Evolutionary conservation across 2,888 invertebrate genomes (phyloP).

Genomic region (Helobdella robusta): DNA sequence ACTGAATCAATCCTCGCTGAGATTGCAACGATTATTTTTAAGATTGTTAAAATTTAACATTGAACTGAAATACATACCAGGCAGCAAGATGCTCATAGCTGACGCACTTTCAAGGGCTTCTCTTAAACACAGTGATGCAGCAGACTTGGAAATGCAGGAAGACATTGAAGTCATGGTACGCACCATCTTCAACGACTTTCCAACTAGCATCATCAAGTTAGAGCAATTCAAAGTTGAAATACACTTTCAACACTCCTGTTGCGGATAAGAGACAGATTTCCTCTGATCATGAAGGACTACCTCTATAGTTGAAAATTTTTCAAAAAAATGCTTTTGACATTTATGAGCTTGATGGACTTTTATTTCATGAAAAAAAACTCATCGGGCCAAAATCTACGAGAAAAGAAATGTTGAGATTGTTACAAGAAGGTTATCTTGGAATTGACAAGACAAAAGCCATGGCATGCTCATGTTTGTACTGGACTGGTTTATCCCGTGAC

Average conservation of each 20-base stretch:
- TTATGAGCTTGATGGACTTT: constrained; percentile 18
- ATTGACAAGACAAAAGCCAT: constrained; percentile 21
- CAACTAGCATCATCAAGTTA: constrained; percentile 15
- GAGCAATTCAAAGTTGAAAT: constrained; percentile 20
- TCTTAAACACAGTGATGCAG: neutral
- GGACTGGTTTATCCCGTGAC: constrained; percentile 26
- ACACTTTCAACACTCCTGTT: constrained; percentile 2
- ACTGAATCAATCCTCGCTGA: constrained; percentile 17
- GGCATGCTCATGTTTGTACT: constrained; percentile 26
- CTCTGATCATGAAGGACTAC: neutral
- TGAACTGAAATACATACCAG: constrained; percentile 24
- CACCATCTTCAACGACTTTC: constrained; percentile 15
- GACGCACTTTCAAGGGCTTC: constrained; percentile 33
- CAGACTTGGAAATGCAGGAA: neutral
- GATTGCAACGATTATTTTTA: constrained; percentile 31
- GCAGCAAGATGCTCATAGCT: constrained; percentile 34
- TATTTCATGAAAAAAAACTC: constrained; percentile 13
- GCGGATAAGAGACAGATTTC: neutral
- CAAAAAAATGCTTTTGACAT: constrained; percentile 17
- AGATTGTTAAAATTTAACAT: constrained; percentile 28
- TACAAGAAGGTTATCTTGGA: constrained; percentile 28
- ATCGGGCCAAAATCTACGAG: constrained; percentile 13
- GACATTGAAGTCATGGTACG: constrained; percentile 28
- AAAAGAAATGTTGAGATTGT: neutral
- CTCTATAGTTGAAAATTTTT: neutral